Base-by-base conservation (phyloP, 2,113 vertebrate species). In the Elanoides forficatus region DNA sequence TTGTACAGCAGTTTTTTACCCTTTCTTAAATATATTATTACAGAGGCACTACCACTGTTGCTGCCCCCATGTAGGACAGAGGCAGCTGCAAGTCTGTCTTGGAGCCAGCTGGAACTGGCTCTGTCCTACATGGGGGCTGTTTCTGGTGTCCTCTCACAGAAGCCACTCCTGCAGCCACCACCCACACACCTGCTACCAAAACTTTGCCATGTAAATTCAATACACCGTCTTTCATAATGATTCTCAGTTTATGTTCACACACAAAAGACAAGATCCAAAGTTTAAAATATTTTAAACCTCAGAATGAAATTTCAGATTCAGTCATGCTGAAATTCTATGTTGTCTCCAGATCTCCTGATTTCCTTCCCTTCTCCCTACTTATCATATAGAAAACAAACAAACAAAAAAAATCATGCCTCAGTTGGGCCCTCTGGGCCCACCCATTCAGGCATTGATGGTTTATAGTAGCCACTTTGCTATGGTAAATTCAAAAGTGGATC, bases 1-100 rank as follows among this genome's bases (percentile, higher is more conserved):
- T 25, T 47, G 32, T 2, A 5, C 5, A n/a, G 3, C 1, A 11
- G 7, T 7, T 42, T 79, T 52, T 21, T 6, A 7, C 6, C 2
- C 5, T 2, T 83, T 60, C 29, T 58, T 55, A 81, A 38, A 8
- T 30, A 7, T 13, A 7, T 52, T 71, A n/a, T 75, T 27, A 26
- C 18, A 63, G n/a, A 67, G 3, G 2, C 15, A 4, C 2, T 59
- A 26, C 3, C n/a, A 34, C 16, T 10, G 5, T 11, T 53, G 9
- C 27, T 29, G 15, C 15, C 52, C 27, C 15, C 27, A 29, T 17
- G 26, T 53, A 53, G 52, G 27, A 53, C 52, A 29, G 52, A 53
- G 52, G 27, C n/a, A 47, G 26, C 1, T 2, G 8, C 2, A 8
- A 29, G 7, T 71, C 19, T 4, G 2, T 66, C 22, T 63, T 76